These are phyloP conservation scores for Lasiurus borealis DNA, from an alignment of 2,113 vertebrate genomes.

Conservation along the genomic window DNA sequence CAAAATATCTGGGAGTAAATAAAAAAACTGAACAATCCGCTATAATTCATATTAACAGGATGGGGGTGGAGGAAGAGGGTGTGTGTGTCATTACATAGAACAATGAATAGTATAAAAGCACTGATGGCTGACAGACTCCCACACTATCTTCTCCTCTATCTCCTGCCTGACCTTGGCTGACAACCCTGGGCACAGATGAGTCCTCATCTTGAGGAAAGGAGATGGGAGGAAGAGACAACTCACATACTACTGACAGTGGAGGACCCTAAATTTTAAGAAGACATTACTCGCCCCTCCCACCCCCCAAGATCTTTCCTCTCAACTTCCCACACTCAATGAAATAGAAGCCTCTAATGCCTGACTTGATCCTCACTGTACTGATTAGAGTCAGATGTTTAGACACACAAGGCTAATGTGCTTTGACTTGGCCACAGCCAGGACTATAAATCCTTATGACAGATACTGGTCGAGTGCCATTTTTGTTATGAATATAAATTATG, in stretches of 20 bases:
- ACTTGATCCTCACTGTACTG: slow-evolving; percentile 49
- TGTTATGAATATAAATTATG: slow-evolving; percentile 57
- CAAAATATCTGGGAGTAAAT: slow-evolving; percentile 64
- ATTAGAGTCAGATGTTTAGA: slow-evolving; percentile 69
- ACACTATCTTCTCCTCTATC: slow-evolving; percentile 6
- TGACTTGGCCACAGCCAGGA: slow-evolving; percentile 76
- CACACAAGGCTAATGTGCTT: slow-evolving; percentile 75
- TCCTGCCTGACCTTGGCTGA: slow-evolving; percentile 37
- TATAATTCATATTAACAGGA: slow-evolving; percentile 57
- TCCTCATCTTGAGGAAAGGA: not conserved
- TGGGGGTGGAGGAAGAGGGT: slow-evolving; percentile 46
- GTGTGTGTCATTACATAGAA: not conserved
- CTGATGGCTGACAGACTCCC: not conserved
- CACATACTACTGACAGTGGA: not conserved
- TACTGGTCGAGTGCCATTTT: slow-evolving; percentile 79
- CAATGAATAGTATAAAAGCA: not conserved
- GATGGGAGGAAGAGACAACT: not conserved
- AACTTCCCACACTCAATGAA: slow-evolving; percentile 49
- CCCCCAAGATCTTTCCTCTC: slow-evolving; percentile 31
- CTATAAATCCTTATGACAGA: slow-evolving; percentile 78
- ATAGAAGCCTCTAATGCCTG: slow-evolving; percentile 39
- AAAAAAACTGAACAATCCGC: not conserved
- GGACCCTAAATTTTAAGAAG: not conserved
- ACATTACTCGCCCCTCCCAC: no score
- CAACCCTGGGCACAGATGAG: not conserved